Evolutionary conservation across 2,113 vertebrate genomes (phyloP), one percentile per base, ranked within the genome.

Genomic region (Prinia subflava): DNA sequence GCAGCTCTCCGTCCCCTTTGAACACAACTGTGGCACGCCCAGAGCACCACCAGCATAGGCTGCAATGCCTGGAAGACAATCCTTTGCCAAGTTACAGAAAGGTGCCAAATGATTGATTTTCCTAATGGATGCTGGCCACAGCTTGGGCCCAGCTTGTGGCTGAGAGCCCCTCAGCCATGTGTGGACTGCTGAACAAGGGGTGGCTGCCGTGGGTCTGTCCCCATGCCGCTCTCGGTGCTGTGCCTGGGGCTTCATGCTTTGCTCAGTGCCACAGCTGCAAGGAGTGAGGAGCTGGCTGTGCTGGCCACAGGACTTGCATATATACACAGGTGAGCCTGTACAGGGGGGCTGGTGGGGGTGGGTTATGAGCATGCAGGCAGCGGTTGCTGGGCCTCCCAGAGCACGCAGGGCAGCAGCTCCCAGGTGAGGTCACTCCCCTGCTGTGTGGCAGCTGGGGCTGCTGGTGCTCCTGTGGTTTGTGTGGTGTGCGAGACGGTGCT

Each of bases 401-500:
- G 50, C 44, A 5, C 2, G 0, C 1, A 8, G 73, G 55, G 50
- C 39, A 68, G 16, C 77, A 87, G 89, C 67, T 92, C 50, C 63
- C 10, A 52, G 46, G 76, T n/a, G 24, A 20, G 0, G 12, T 57
- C 79, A 13, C 28, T 65, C 0, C 10, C 50, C 50, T 31, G 73
- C 69, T 41, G 69, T 0, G 0, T 3, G 53, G 80, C 57, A 76
- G 63, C 71, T 22, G 0, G 2, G 20, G 10, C 79, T 46, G 64
- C 37, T 35, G 60, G 79, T 10, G 62, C 57, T 88, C 49, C 76
- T 0, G 0, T 22, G 31, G 71, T 16, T 31, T 0, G 0, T 10
- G n/a, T 27, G 19, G 44, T 25, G 50, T 21, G 39, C 0, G 0
- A 42, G 59, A 20, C 0, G 7, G 39, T 0, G 0, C n/a, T 28